Evolutionary conservation across 2,797 vertebrate genomes (phyloP).

Genomic region (Hephaestus fuliginosus): DNA sequence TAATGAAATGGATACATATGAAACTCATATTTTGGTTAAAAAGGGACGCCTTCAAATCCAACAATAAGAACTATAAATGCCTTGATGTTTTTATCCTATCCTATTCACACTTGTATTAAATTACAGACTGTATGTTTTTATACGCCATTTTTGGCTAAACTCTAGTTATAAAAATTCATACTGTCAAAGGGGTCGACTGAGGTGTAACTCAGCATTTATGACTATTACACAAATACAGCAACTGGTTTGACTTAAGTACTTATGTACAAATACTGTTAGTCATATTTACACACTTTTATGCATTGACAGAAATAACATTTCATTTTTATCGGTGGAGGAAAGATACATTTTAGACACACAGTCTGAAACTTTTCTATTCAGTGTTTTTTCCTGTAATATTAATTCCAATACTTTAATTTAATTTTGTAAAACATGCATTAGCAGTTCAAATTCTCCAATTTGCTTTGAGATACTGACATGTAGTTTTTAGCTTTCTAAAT

Average conservation of each 20-base stretch:
- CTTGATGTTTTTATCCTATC: conserved; percentile 30
- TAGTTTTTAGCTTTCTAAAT: conserved; percentile 24
- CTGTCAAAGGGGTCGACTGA: conserved; percentile 43
- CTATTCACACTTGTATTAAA: conserved; percentile 62
- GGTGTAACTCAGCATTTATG: conserved; percentile 21
- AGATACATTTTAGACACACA: conserved; percentile 35
- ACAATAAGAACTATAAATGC: conserved; percentile 41
- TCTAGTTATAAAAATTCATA: conserved; percentile 52
- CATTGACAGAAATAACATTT: conserved; percentile 47
- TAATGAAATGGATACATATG: conserved; percentile 28
- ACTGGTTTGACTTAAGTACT: conserved; percentile 48
- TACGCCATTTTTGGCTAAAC: conserved; percentile 48
- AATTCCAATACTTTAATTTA: conserved; percentile 10
- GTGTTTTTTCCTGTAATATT: conserved; percentile 7
- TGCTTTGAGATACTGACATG: conserved; percentile 47
- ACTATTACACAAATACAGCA: conserved; percentile 45
- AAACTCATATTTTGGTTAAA: conserved; percentile 17
- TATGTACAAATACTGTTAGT: conserved; percentile 76
- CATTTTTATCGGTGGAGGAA: conserved; percentile 31
- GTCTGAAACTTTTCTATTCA: conserved; percentile 26
- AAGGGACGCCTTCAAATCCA: conserved; percentile 35
- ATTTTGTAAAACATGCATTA: conserved; percentile 49
- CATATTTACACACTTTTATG: conserved; percentile 72
- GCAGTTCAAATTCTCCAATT: conserved; percentile 18
- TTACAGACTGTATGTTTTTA: conserved; percentile 53